These are phyloP conservation scores for Lethenteron camtschaticum DNA, from an alignment of 2,113 vertebrate species.

Conservation along the genomic window DNA sequence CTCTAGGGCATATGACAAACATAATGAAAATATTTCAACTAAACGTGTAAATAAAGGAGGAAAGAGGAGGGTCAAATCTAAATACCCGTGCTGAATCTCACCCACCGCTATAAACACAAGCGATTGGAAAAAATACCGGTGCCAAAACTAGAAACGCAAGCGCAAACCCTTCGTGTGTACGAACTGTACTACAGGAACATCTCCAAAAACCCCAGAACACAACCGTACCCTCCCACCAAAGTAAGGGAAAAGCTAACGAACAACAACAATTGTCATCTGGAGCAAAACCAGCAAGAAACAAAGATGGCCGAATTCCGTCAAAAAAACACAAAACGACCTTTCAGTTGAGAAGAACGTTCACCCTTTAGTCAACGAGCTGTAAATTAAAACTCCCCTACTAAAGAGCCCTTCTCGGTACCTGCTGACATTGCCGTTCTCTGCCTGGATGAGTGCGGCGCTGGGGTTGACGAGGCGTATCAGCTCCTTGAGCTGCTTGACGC, in stretches of 20 bases:
- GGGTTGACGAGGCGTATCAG: slow-evolving; percentile 63
- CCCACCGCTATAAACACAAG: too few species aligned
- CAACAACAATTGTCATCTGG: neutral
- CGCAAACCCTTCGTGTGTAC: too few species aligned
- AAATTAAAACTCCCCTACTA: neutral
- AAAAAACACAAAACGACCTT: neutral
- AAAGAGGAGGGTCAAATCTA: too few species aligned
- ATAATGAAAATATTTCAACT: too few species aligned
- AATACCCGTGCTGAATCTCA: too few species aligned
- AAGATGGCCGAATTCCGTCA: neutral
- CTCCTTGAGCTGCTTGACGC: slow-evolving; percentile 46
- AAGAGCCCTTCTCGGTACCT: slow-evolving; percentile 23
- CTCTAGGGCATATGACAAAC: too few species aligned
- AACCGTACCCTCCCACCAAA: neutral
- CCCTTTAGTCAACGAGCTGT: neutral
- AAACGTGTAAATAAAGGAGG: too few species aligned
- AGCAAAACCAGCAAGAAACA: neutral
- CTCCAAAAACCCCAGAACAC: too few species aligned
- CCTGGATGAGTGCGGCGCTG: slow-evolving; percentile 43
- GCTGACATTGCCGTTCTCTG: slow-evolving; percentile 57
- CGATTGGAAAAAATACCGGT: too few species aligned
- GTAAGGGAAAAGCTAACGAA: neutral
- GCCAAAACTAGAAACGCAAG: too few species aligned
- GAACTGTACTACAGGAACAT: too few species aligned
- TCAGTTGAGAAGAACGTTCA: neutral